Conservation (phyloP, 1,140 invertebrate genomes). For the Rhizoglyphus robini region DNA sequence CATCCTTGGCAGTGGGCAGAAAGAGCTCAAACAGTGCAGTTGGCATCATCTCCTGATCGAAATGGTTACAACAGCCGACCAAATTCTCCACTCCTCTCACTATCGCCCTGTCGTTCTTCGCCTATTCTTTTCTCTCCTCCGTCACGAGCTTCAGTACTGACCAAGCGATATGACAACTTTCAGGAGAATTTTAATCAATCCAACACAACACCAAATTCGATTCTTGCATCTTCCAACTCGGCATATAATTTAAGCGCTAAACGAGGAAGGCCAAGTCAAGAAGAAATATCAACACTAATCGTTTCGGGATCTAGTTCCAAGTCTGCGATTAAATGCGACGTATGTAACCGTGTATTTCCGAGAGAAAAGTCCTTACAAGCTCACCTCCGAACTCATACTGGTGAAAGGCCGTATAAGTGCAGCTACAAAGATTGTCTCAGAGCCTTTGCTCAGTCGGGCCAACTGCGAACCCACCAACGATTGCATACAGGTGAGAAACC, state of each 20-base stretch:
- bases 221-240: background rate
- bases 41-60: background rate
- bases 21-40: background rate
- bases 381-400: constrained; percentile 64
- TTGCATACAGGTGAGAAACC: constrained; percentile 69
- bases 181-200: background rate
- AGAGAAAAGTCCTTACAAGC: constrained; percentile 64
- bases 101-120: background rate
- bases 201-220: background rate
- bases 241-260: background rate
- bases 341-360: constrained; percentile 60
- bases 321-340: constrained; percentile 56
- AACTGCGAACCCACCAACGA: constrained; percentile 65
- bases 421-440: constrained; percentile 59
- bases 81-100: background rate
- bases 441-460: constrained; percentile 66
- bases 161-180: background rate
- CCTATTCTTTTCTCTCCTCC: background rate
- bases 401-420: constrained; percentile 63
- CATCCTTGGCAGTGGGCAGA: constrained; percentile 10
- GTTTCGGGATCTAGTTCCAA: constrained; percentile 53
- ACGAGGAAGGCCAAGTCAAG: constrained; percentile 55
- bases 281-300: constrained; percentile 53
- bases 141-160: background rate
- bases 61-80: background rate